These are phyloP conservation scores for Forbesichthys papilliferus DNA, from an alignment of 2,113 vertebrate species.

Conservation along the genomic window DNA sequence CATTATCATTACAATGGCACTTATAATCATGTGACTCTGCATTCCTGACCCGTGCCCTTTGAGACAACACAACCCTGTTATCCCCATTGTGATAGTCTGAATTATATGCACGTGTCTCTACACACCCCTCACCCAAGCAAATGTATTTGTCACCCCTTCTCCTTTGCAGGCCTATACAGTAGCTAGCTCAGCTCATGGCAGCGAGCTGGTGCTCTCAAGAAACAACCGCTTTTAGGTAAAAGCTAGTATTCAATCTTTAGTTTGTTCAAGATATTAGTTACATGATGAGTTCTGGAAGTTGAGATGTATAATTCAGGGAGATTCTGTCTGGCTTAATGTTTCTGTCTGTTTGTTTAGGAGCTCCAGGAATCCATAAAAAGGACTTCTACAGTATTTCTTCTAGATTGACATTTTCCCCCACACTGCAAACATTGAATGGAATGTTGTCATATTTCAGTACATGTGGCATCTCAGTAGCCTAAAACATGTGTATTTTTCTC, in stretches of 20 bases:
- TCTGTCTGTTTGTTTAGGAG: not conserved
- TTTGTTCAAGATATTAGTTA: not conserved
- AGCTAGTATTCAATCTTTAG: not conserved
- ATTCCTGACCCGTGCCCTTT: slow-evolving; percentile 19
- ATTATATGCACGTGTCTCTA: slow-evolving; percentile 27
- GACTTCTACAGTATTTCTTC: too few relatives aligned
- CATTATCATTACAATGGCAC: slow-evolving; percentile 1
- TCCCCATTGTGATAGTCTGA: slow-evolving; percentile 20
- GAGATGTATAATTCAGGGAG: too few relatives aligned
- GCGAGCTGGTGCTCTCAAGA: too few relatives aligned
- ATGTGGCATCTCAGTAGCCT: too few relatives aligned
- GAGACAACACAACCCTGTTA: not conserved
- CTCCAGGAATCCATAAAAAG: too few relatives aligned
- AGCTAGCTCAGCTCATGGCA: not conserved
- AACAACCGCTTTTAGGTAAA: too few relatives aligned
- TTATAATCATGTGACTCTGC: slow-evolving; percentile 16
- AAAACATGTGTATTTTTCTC: too few relatives aligned
- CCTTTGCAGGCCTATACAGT: not conserved
- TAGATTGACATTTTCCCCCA: too few relatives aligned
- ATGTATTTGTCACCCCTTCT: slow-evolving; percentile 14
- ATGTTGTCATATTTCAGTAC: too few relatives aligned
- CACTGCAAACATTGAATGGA: too few relatives aligned
- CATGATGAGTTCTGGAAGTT: not conserved
- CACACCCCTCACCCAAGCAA: slow-evolving; percentile 13
- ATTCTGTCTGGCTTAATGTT: not conserved